A percentile compares a stretch with the other conserved stretches of the same genome.
Evolutionary conservation across 2,113 vertebrate genomes (phyloP).

Genomic region (Genyomyrus donnyi): DNA sequence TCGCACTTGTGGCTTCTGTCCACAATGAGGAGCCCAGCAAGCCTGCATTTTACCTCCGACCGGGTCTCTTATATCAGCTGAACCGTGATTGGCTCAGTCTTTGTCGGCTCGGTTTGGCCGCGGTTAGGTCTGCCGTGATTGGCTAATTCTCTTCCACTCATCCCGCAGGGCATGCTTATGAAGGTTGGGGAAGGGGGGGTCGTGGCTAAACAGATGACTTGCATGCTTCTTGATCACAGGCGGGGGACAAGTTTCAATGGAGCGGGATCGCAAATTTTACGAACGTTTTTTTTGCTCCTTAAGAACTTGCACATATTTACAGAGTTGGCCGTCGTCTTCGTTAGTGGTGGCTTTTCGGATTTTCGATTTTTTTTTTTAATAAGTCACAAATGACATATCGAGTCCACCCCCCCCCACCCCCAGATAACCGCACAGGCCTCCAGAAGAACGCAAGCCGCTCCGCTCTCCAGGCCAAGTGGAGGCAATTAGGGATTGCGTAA

Average conservation of each 20-base stretch:
- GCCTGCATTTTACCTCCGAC: not conserved
- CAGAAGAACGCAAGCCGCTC: not conserved
- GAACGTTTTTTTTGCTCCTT: not conserved
- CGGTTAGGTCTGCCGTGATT: not conserved
- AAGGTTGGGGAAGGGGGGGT: not conserved
- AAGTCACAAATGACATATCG: not conserved
- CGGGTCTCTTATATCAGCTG: not conserved
- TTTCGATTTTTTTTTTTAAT: not conserved
- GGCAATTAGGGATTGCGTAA: conserved; percentile 60
- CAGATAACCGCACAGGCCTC: conserved; percentile 4
- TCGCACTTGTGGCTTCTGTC: not conserved
- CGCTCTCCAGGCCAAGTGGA: conserved; percentile 41
- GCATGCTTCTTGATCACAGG: not conserved
- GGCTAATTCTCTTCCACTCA: not conserved
- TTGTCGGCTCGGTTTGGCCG: not conserved
- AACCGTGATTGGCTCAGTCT: not conserved
- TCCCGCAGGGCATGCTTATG: not conserved
- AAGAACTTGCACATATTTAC: not conserved
- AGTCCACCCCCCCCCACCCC: not conserved
- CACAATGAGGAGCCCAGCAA: not conserved
- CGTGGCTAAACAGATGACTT: not conserved
- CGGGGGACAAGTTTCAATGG: not conserved
- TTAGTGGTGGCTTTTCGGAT: not conserved
- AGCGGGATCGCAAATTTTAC: not conserved
- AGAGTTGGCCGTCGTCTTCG: not conserved